Percentiles rank a stretch among this genome's conserved stretches.
Conservation (phyloP, 1,140 invertebrate species). For the Drosophila nigrodunni region DNA sequence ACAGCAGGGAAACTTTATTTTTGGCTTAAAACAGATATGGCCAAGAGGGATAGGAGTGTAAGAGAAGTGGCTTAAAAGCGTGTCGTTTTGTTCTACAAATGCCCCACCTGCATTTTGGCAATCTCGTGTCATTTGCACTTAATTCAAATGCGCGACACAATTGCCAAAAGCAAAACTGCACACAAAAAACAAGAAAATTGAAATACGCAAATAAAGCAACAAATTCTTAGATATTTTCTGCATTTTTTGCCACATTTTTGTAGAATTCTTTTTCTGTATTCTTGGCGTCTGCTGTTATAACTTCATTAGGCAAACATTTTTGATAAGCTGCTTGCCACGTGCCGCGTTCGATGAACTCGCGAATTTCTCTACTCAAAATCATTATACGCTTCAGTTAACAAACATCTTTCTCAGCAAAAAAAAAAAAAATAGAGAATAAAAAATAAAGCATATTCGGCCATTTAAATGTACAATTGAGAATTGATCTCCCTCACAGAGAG, state of each 20-base stretch:
- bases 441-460: conserved; percentile 4
- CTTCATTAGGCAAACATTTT: conserved; percentile 68
- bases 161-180: conserved; percentile 49
- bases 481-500: conserved; percentile 1
- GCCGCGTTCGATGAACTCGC: conserved; percentile 49
- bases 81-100: conserved; percentile 37
- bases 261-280: too few relatives aligned
- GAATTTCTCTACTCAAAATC: conserved; percentile 1
- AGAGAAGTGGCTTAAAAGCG: conserved; percentile 78
- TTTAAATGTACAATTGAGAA: conserved; percentile 7
- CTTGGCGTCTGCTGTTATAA: conserved; percentile 46
- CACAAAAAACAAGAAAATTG: conserved; percentile 18
- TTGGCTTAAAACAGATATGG: conserved; percentile 1
- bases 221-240: conserved; percentile 24
- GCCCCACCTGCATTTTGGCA: conserved; percentile 33
- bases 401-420: not conserved
- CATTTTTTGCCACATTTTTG: conserved; percentile 6
- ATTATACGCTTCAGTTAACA: conserved; percentile 17
- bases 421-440: too few relatives aligned
- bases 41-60: conserved; percentile 8
- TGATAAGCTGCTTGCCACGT: conserved; percentile 48
- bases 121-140: conserved; percentile 84
- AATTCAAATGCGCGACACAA: conserved; percentile 84
- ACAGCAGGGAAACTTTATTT: conserved; percentile 4
- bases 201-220: conserved; percentile 20